A percentile compares a stretch with the other conserved stretches of the same genome.
These are phyloP conservation scores for Salvator merianae DNA, from an alignment of 2,113 vertebrate genomes.

Conservation along the genomic window DNA sequence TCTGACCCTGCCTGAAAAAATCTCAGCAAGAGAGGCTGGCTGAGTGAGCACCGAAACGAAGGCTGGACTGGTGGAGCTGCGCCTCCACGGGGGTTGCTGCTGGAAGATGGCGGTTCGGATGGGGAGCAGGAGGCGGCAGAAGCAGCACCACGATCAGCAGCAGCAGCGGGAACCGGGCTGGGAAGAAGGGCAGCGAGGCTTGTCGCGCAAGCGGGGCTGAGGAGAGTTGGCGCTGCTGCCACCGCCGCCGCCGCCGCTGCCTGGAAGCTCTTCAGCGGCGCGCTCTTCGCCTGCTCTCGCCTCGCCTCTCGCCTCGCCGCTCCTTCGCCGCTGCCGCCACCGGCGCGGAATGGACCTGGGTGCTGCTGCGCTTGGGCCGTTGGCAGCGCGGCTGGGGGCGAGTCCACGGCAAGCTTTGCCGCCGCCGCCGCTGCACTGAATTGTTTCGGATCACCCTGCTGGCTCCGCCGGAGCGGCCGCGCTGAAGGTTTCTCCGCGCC, in stretches of 20 bases:
- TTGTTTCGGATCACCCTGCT: too few species aligned
- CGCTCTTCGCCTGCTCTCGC: conserved; percentile 27
- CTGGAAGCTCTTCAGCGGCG: conserved; percentile 16
- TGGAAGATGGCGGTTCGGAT: conserved; percentile 89
- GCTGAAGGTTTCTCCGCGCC: too few species aligned
- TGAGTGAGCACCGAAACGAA: neutral
- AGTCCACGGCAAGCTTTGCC: neutral
- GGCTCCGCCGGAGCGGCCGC: neutral
- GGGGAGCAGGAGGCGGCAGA: conserved; percentile 64
- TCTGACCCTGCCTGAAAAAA: neutral
- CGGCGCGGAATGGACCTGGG: conserved; percentile 68
- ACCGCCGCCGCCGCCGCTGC: conserved; percentile 11
- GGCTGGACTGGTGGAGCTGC: neutral
- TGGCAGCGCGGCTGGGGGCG: conserved; percentile 49
- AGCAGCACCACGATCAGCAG: conserved; percentile 12
- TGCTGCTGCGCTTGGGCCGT: conserved; percentile 57
- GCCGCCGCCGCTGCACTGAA: neutral
- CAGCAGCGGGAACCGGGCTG: conserved; percentile 11
- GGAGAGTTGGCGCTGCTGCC: conserved; percentile 41
- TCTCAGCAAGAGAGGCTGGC: conserved; percentile 1
- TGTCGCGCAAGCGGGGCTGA: conserved; percentile 41
- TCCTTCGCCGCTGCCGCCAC: conserved; percentile 28
- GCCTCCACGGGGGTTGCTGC: too few species aligned
- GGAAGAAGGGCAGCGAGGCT: neutral
- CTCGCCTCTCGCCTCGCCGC: conserved; percentile 6